Percentiles rank a stretch among this genome's conserved stretches.
phyloP scores from a whole-genome alignment of 2,888 invertebrate genomes.

The Apoderus coryli region DNA sequence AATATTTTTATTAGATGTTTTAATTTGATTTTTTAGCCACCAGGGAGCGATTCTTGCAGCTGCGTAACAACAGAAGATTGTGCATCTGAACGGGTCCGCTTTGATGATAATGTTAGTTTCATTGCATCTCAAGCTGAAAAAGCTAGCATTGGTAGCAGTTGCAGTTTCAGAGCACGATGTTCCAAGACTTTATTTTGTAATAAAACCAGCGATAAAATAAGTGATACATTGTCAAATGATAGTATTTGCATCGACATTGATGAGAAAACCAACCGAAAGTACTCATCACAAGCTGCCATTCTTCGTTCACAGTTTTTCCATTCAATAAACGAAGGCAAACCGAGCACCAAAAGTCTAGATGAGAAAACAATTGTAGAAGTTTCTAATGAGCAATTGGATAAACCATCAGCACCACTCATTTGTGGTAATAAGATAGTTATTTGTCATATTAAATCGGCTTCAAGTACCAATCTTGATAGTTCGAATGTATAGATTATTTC shows the following conservation, averaged over 20 bases:
- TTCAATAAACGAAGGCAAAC: constrained; percentile 25
- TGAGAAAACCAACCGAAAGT: constrained; percentile 27
- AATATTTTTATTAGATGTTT: too few relatives aligned
- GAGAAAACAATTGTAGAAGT: constrained; percentile 30
- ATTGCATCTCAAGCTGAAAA: constrained; percentile 35
- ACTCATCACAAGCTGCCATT: constrained; percentile 35
- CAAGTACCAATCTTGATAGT: not conserved
- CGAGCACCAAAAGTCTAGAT: constrained; percentile 25
- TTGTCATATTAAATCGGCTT: constrained; percentile 14
- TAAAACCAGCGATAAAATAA: too few relatives aligned
- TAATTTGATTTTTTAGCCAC: constrained; percentile 28
- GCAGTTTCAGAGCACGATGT: constrained; percentile 29
- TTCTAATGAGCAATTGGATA: constrained; percentile 28
- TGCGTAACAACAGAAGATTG: constrained; percentile 37
- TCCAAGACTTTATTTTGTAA: constrained; percentile 21
- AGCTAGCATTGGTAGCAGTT: constrained; percentile 31
- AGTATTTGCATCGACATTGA: constrained; percentile 31
- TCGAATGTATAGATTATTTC: constrained; percentile 1
- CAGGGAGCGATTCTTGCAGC: constrained; percentile 33
- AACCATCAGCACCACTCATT: constrained; percentile 19
- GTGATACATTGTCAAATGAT: constrained; percentile 30
- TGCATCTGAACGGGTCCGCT: constrained; percentile 46
- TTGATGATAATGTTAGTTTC: constrained; percentile 48
- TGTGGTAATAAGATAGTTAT: constrained; percentile 11
- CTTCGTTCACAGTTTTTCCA: constrained; percentile 40